Evolutionary conservation across 2,888 invertebrate genomes (phyloP).

Genomic region (Thecocarcelia acutangulata): DNA sequence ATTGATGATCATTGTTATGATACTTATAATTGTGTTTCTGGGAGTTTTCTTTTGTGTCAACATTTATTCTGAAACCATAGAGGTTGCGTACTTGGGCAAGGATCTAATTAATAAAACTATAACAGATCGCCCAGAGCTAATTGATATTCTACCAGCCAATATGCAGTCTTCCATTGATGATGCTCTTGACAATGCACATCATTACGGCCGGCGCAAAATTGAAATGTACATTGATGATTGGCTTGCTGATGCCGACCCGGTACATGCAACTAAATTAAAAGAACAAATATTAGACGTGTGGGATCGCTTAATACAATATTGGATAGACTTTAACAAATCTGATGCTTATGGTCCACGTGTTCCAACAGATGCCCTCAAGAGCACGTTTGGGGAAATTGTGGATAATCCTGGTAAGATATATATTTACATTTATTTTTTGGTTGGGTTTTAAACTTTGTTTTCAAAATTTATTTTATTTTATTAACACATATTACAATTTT

Average conservation of each 20-base stretch:
- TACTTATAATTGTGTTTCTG: constrained; percentile 89
- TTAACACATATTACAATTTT: neutral
- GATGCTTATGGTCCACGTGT: constrained; percentile 87
- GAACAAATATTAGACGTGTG: constrained; percentile 94
- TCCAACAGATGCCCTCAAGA: constrained; percentile 87
- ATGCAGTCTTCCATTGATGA: constrained; percentile 88
- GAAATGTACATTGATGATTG: constrained; percentile 91
- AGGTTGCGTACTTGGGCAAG: constrained; percentile 93
- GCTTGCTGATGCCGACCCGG: constrained; percentile 89
- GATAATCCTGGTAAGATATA: constrained; percentile 87
- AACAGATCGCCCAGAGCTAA: constrained; percentile 92
- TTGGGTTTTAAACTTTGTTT: constrained; percentile 30
- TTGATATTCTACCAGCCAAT: constrained; percentile 88
- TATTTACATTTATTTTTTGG: constrained; percentile 15
- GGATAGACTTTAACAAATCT: constrained; percentile 88
- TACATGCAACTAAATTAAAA: constrained; percentile 91
- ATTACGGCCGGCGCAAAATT: constrained; percentile 95
- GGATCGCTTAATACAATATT: constrained; percentile 96
- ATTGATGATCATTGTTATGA: constrained; percentile 92
- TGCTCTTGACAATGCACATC: constrained; percentile 94
- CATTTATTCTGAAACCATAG: constrained; percentile 97
- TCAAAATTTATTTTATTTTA: constrained; percentile 15
- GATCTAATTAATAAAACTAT: constrained; percentile 94
- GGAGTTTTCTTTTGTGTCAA: constrained; percentile 87
- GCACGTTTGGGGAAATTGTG: constrained; percentile 87